Evolutionary conservation across 1,140 invertebrate genomes (phyloP), one percentile per base, ranked within the genome.

Genomic region (Cydia splendana): DNA sequence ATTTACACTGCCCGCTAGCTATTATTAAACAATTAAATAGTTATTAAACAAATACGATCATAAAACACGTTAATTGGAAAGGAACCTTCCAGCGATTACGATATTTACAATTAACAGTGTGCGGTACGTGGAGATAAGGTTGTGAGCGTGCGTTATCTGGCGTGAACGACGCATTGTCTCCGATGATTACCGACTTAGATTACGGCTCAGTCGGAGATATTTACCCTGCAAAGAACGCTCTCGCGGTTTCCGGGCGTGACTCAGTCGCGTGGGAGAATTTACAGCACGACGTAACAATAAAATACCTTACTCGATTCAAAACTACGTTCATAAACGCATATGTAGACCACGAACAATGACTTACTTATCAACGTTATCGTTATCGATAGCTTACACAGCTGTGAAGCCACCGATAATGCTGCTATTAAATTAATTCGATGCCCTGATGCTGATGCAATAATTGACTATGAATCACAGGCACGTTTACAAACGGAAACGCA

Each of bases 381-480:
- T 89, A 90, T 88, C 87, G 79, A 88, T 83, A 85, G 87, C 84
- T 88, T 87, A 87, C 84, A 88, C 88, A 91, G 88, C 88, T 89
- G 87, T 81, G 79, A 48, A 82, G 78, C 74, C 80, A 78, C 79
- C 79, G 79, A 78, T 77, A 77, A 78, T 85, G 81, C 80, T 80
- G 84, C 85, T 80, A 88, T 87, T 86, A 84, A 85, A 88, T 88
- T 85, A 87, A 87, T 89, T 86, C 83, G 83, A 85, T 81, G 81
- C 78, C 75, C 79, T 76, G 76, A 79, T 78, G 76, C 80, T 88
- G 87, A 91, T 84, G 89, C 83, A 90, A 91, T 87, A 84, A 75
- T 62, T 24, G 57, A 10, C 76, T 80, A 81, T 88, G 84, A 90
- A 84, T 89, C 85, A 89, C 84, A 81, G 82, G 78, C 67, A 80